Conservation (phyloP, 2,113 vertebrate species). For the Rhinolophus ferrumequinum region DNA sequence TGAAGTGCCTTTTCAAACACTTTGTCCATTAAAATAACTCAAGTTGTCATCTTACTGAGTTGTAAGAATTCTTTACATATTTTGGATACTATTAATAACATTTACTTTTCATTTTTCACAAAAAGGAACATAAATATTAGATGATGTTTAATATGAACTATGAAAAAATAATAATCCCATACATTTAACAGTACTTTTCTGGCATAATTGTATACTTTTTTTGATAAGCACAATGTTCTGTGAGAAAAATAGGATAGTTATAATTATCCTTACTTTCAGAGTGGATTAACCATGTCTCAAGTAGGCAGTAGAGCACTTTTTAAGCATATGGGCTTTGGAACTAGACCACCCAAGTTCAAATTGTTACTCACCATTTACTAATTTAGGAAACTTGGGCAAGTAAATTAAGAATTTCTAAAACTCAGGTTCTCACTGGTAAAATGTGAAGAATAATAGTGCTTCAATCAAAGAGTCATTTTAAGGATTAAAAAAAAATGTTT, state of each 20-base stretch:
- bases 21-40: not conserved
- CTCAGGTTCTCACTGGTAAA: not conserved
- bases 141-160: constrained; percentile 5
- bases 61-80: not conserved
- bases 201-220: not conserved
- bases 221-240: not conserved
- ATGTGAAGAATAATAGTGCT: not conserved
- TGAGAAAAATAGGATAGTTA: not conserved
- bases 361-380: not conserved
- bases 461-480: not conserved
- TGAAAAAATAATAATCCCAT: not conserved
- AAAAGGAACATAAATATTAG: not conserved
- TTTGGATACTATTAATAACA: not conserved
- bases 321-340: not conserved
- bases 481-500: not conserved
- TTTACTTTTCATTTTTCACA: not conserved
- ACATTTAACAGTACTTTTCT: not conserved
- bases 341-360: not conserved
- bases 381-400: not conserved
- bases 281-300: not conserved
- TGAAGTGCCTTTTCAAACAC: not conserved
- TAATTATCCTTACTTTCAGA: not conserved
- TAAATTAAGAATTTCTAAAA: not conserved
- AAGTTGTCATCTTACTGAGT: not conserved
- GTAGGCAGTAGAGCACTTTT: not conserved